Base-by-base conservation (phyloP, 1,140 invertebrate species). In the Drosophila elegans region DNA sequence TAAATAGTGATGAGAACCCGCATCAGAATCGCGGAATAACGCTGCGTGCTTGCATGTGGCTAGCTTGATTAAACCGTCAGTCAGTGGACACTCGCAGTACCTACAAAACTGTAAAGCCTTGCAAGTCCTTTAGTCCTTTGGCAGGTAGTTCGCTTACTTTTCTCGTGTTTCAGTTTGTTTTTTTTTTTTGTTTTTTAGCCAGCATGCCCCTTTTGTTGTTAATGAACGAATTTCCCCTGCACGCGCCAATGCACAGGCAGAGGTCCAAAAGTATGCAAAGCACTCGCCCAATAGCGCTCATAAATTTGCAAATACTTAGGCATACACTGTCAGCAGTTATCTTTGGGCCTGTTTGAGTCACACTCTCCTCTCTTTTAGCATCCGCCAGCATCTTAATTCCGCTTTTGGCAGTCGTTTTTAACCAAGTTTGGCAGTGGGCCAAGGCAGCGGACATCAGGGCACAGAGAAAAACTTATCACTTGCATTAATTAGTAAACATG, bases 271-370 rank as follows among this genome's bases (percentile, higher is more conserved):
- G 45, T 62, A 54, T 61, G 72, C 71, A 44, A 74, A 63, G 61
- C 39, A 74, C 61, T 66, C 53, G 54, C 59, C 44, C 59, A 60
- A 75, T 64, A 51, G 59, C 44, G 60, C 59, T 76, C 82, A 79
- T 88, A 86, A 82, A 88, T 86, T 79, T 59, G 57, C 45, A 61
- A 62, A 62, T 88, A 82, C 75, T 85, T 88, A 78, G 78, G 83
- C 63, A 86, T 84, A 73, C 46, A 74, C 48, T 83, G 74, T 77
- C 62, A 72, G 46, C 61, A 63, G 63, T 59, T 49, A 56, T 54
- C 57, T 57, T 25, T 51, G 44, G 46, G 7, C 27, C 52, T 29
- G 55, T 34, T 25, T 34, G 2, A 21, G 16, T 7, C 5, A 3
- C 34, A 32, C 36, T 27, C 27, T 7, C 29, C 10, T 5, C 29